Conservation (phyloP, 2,113 vertebrate species). For the Anser brachyrhynchus region DNA sequence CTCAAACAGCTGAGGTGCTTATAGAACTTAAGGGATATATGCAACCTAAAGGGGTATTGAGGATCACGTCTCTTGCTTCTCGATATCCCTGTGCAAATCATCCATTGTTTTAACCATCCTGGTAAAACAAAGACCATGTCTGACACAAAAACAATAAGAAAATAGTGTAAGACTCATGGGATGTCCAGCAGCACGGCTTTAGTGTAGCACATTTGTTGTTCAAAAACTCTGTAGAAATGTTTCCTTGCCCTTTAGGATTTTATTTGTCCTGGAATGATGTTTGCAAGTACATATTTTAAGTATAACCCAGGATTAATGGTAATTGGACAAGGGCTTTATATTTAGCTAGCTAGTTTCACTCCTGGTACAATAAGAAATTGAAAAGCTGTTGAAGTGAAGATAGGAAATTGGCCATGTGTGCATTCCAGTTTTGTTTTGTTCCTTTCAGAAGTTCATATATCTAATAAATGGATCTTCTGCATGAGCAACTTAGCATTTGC, state of each 20-base stretch:
- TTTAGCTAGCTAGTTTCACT: not conserved
- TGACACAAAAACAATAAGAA: not conserved
- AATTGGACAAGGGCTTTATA: not conserved
- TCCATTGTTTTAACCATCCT: not conserved
- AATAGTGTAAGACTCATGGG: not conserved
- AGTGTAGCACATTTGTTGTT: not conserved
- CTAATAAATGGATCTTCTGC: constrained; percentile 52
- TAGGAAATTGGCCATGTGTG: not conserved
- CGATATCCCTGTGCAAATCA: not conserved
- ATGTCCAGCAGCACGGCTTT: not conserved
- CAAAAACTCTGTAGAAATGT: not conserved
- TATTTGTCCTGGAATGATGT: not conserved
- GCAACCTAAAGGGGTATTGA: no score
- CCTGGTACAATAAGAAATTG: not conserved
- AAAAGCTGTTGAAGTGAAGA: not conserved
- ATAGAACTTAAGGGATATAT: no score
- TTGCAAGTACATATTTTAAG: not conserved
- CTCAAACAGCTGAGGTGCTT: no score
- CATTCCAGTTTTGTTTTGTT: not conserved
- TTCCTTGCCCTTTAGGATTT: constrained; percentile 15
- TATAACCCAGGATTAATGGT: not conserved
- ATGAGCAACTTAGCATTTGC: constrained; percentile 46
- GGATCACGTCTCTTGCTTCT: not conserved
- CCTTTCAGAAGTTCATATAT: constrained; percentile 44
- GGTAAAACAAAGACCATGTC: not conserved